These are phyloP conservation scores for Chrysochloris asiatica DNA, from an alignment of 2,113 vertebrate genomes.

Conservation along the genomic window DNA sequence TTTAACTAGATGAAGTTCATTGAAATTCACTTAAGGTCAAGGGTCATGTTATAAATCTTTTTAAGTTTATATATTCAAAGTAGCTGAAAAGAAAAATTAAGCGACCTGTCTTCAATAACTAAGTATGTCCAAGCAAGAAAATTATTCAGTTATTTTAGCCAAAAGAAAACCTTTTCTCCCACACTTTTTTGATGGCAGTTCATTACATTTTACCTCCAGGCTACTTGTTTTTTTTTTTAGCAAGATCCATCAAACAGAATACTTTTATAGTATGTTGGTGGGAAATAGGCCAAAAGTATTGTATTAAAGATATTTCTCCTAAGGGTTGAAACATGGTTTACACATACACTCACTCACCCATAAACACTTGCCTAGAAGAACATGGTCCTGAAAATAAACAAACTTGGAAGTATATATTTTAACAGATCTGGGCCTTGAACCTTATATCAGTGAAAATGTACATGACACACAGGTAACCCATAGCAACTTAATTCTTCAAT, in stretches of 20 bases:
- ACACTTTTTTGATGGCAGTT: constrained; percentile 48
- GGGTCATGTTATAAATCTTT: background rate
- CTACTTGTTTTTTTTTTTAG: constrained; percentile 59
- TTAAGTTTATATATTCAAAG: constrained; percentile 40
- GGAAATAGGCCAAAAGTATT: constrained; percentile 15
- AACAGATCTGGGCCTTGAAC: background rate
- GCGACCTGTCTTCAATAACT: background rate
- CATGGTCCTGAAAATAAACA: background rate
- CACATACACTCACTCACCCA: background rate
- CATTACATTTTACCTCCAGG: constrained; percentile 54
- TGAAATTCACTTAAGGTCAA: background rate
- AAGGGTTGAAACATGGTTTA: constrained; percentile 35
- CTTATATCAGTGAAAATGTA: constrained; percentile 32
- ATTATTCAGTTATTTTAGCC: background rate
- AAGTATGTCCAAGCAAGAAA: constrained; percentile 8
- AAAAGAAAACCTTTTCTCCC: constrained; percentile 7
- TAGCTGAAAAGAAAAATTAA: constrained; percentile 31
- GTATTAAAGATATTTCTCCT: constrained; percentile 30
- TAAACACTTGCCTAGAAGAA: background rate
- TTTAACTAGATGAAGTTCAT: constrained; percentile 30
- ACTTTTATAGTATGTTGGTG: constrained; percentile 26
- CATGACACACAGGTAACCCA: background rate
- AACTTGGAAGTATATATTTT: background rate
- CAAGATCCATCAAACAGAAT: constrained; percentile 65
- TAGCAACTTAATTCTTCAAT: constrained; percentile 55